A percentile compares a stretch with the other conserved stretches of the same genome.
phyloP scores from a whole-genome alignment of 1,140 invertebrate genomes.

The Chironomus striatipennis region DNA sequence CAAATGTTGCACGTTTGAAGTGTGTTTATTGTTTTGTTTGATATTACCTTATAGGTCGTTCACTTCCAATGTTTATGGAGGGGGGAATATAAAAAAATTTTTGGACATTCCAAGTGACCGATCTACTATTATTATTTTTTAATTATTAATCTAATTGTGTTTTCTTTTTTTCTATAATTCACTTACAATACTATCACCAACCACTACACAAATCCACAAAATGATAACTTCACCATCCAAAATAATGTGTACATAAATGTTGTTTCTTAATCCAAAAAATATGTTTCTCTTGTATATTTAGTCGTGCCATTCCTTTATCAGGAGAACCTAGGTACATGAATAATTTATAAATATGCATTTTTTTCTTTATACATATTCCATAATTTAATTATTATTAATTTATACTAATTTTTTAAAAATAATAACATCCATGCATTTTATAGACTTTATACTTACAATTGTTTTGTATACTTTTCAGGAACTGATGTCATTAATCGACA shows the following conservation, averaged over 20 bases:
- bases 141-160: neutral
- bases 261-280: neutral
- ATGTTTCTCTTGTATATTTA: slow-evolving; percentile 10
- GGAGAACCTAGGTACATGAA: slow-evolving; percentile 3
- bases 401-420: neutral
- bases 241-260: slow-evolving; percentile 8
- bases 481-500: slow-evolving; percentile 85
- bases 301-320: neutral
- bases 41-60: neutral
- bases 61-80: too few species aligned
- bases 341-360: neutral
- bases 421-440: neutral
- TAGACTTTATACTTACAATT: slow-evolving; percentile 24
- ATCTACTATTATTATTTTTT: neutral
- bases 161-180: slow-evolving; percentile 19
- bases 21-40: slow-evolving; percentile 20
- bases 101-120: too few species aligned
- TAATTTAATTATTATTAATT: neutral
- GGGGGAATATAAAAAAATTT: too few species aligned
- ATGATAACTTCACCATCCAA: neutral
- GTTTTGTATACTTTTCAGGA: slow-evolving; percentile 44
- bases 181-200: neutral
- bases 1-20: slow-evolving; percentile 15
- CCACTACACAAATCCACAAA: neutral
- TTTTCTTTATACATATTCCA: neutral